Evolutionary conservation across 2,797 vertebrate genomes (phyloP).

Genomic region (Silurus aristotelis): DNA sequence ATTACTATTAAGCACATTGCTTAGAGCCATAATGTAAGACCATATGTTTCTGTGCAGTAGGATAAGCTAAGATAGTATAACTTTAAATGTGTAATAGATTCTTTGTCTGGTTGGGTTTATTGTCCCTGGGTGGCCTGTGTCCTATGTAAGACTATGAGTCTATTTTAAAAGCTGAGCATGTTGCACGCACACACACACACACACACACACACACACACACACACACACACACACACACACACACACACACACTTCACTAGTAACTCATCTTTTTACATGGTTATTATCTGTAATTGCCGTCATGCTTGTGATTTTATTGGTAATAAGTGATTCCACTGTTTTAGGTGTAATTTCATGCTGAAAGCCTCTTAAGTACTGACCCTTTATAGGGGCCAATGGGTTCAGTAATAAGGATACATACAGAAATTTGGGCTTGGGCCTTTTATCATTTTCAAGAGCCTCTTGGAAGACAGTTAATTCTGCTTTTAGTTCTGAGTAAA

Average conservation of each 20-base stretch:
- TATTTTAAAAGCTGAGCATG: slow-evolving; percentile 59
- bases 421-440: slow-evolving; percentile 62
- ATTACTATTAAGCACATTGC: slow-evolving; percentile 58
- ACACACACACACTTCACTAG: slow-evolving; percentile 64
- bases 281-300: slow-evolving; percentile 80
- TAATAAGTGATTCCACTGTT: slow-evolving; percentile 76
- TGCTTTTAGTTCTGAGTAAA: slow-evolving; percentile 1
- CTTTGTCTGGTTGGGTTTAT: slow-evolving; percentile 73
- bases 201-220: slow-evolving; percentile 55
- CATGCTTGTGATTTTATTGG: slow-evolving; percentile 81
- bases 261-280: slow-evolving; percentile 69
- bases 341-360: slow-evolving; percentile 80
- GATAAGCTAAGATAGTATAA: slow-evolving; percentile 57
- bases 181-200: slow-evolving; percentile 39
- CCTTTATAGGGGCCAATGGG: slow-evolving; percentile 75
- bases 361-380: slow-evolving; percentile 68
- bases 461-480: slow-evolving; percentile 62
- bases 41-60: slow-evolving; percentile 48
- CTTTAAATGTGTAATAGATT: slow-evolving; percentile 65
- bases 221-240: slow-evolving; percentile 32
- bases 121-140: slow-evolving; percentile 71
- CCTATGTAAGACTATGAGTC: slow-evolving; percentile 67
- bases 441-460: slow-evolving; percentile 67
- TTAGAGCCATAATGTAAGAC: slow-evolving; percentile 58
- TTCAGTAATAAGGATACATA: slow-evolving; percentile 63